Percentiles rank a stretch among this genome's conserved stretches.
These are phyloP conservation scores for Lithophane semibrunnea DNA, from an alignment of 2,888 invertebrate species.

Conservation along the genomic window DNA sequence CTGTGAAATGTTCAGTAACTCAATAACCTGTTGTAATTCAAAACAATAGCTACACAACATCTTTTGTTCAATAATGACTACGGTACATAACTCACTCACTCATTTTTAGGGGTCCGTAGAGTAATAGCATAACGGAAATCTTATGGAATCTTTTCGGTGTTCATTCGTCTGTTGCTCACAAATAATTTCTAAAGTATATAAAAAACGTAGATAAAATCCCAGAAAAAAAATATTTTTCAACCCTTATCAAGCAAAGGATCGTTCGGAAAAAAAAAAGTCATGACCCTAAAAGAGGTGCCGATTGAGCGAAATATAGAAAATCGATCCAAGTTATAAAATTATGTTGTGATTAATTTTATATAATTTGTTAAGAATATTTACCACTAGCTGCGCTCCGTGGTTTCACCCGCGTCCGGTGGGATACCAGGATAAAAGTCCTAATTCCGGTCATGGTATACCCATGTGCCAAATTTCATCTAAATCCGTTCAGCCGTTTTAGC, in stretches of 20 bases:
- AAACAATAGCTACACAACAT: constrained; percentile 50
- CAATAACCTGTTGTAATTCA: constrained; percentile 57
- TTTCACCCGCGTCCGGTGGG: too few species aligned
- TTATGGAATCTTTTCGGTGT: background rate
- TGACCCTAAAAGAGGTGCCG: background rate
- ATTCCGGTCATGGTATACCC: too few species aligned
- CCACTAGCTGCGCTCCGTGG: too few species aligned
- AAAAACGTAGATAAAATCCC: background rate
- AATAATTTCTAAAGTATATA: too few species aligned
- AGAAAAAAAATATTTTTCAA: background rate
- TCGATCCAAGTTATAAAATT: background rate
- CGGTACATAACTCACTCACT: constrained; percentile 55
- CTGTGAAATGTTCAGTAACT: constrained; percentile 50
- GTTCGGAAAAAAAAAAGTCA: background rate
- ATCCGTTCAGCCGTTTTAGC: too few species aligned
- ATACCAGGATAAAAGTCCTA: too few species aligned
- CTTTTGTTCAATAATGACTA: constrained; percentile 57
- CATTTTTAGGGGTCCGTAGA: constrained; percentile 26
- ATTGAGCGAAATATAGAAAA: background rate
- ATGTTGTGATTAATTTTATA: background rate
- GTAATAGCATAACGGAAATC: too few species aligned
- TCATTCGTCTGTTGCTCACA: background rate
- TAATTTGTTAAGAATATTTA: background rate
- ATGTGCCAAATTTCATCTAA: too few species aligned
- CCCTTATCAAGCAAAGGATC: background rate